phyloP scores from a whole-genome alignment of 2,888 invertebrate species.

The Diploptera punctata region DNA sequence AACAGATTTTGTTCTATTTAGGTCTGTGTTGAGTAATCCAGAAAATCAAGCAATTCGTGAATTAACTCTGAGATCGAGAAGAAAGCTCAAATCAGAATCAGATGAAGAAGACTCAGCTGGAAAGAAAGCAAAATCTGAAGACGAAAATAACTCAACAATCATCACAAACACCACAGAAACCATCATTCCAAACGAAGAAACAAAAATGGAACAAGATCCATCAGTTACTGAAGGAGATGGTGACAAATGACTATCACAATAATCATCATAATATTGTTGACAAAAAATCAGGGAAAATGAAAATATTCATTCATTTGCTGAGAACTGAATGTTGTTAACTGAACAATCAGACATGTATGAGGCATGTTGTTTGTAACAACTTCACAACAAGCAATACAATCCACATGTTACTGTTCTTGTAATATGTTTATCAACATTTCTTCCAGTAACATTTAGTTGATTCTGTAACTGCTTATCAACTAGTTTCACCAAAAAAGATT shows the following conservation, averaged over 20 bases:
- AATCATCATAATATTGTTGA: no score
- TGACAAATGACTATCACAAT: slow-evolving; percentile 6
- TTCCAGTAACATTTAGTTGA: no score
- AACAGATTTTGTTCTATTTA: slow-evolving; percentile 42
- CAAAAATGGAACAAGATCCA: background rate
- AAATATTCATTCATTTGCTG: no score
- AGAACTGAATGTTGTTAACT: background rate
- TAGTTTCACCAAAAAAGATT: no score
- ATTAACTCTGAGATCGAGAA: background rate
- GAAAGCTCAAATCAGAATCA: background rate
- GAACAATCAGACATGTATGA: background rate
- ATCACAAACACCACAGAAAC: background rate
- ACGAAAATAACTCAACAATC: background rate
- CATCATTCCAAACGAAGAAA: background rate
- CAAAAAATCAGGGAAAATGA: no score
- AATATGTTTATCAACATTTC: no score
- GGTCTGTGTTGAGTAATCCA: slow-evolving; percentile 64
- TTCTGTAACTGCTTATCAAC: background rate
- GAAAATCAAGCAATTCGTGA: slow-evolving; percentile 33
- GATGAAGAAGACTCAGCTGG: background rate
- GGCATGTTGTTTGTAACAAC: background rate
- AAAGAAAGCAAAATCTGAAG: background rate
- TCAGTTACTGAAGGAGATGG: background rate
- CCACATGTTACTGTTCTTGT: no score
- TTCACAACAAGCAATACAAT: no score